phyloP scores from a whole-genome alignment of 2,797 vertebrate species.

The Pangasius djambal region DNA sequence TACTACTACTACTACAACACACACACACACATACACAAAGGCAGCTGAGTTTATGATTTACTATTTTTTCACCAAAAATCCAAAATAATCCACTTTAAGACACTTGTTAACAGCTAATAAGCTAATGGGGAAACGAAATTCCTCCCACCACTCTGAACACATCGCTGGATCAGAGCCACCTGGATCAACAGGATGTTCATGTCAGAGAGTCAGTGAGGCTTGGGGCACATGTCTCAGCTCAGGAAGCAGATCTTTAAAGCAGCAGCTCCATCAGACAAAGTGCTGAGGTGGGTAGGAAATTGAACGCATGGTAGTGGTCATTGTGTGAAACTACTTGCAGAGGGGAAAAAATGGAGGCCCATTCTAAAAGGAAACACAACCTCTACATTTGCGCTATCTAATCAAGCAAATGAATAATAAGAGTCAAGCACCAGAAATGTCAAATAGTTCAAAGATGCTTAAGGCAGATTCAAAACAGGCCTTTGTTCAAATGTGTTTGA shows the following conservation, averaged over 20 bases:
- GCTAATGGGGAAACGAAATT: background rate
- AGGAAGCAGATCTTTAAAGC: conserved; percentile 46
- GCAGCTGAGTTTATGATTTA: background rate
- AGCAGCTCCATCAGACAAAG: conserved; percentile 37
- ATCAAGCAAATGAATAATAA: background rate
- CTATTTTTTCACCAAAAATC: background rate
- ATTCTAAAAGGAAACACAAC: conserved; percentile 7
- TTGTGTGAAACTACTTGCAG: conserved; percentile 36
- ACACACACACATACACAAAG: background rate
- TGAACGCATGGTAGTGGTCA: conserved; percentile 25
- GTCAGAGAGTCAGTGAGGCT: conserved; percentile 21
- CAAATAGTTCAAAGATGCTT: background rate
- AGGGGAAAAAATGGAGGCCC: background rate
- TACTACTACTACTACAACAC: background rate
- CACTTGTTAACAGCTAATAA: background rate
- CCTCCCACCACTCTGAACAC: background rate
- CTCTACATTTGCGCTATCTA: background rate
- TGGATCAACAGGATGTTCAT: conserved; percentile 51
- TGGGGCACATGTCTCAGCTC: conserved; percentile 12
- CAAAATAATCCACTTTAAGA: too few relatives aligned
- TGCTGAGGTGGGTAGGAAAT: conserved; percentile 48
- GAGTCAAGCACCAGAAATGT: background rate
- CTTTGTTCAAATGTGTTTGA: background rate
- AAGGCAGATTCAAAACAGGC: background rate
- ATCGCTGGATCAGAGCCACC: background rate